Percentiles rank a stretch among this genome's conserved stretches.
Conservation (phyloP, 2,888 invertebrate species). For the Ophraella communa region DNA sequence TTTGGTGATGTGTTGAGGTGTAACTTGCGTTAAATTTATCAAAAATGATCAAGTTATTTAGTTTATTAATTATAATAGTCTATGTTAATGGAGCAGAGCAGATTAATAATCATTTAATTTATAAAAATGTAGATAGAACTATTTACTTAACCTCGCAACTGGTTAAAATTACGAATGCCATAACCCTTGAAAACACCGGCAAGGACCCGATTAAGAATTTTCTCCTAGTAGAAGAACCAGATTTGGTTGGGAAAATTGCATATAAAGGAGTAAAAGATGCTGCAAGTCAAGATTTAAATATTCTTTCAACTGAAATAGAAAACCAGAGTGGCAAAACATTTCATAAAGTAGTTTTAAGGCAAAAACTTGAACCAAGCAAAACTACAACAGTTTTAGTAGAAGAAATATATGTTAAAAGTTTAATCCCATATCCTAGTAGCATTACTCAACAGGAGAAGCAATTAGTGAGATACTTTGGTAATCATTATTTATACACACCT, state of each 20-base stretch:
- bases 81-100: conserved; percentile 38
- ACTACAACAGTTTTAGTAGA: conserved; percentile 71
- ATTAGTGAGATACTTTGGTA: conserved; percentile 85
- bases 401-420: conserved; percentile 75
- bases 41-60: conserved; percentile 43
- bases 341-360: conserved; percentile 62
- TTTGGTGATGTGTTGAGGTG: conserved; percentile 16
- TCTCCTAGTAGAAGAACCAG: conserved; percentile 73
- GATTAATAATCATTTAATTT: conserved; percentile 67
- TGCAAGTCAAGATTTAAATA: conserved; percentile 65
- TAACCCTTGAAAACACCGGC: conserved; percentile 84
- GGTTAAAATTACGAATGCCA: conserved; percentile 79
- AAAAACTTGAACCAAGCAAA: conserved; percentile 66
- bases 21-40: background rate
- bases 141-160: conserved; percentile 90
- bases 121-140: conserved; percentile 83
- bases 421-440: conserved; percentile 84
- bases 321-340: conserved; percentile 56
- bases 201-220: conserved; percentile 74
- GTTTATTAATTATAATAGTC: conserved; percentile 35
- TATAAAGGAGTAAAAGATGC: conserved; percentile 75
- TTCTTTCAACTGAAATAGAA: conserved; percentile 59
- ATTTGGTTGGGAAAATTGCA: conserved; percentile 70
- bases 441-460: conserved; percentile 95
- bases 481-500: conserved; percentile 82